Evolutionary conservation across 2,113 vertebrate species (phyloP).

Genomic region (Notothenia rossii): DNA sequence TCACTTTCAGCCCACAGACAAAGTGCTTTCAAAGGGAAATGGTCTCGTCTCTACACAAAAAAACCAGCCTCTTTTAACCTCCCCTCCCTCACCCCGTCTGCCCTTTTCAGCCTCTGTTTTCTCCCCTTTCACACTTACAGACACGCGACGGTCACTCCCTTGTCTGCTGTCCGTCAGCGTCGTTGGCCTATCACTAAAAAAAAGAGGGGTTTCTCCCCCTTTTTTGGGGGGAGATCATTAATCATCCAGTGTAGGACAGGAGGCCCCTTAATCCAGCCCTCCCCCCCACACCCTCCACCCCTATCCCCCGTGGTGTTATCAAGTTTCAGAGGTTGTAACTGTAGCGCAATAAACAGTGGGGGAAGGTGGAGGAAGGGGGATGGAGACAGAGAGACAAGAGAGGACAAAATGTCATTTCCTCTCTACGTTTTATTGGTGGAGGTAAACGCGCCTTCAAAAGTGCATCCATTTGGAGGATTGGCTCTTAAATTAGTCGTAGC

Average conservation of each 20-base stretch:
- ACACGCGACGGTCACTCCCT: slow-evolving; percentile 65
- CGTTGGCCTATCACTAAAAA: slow-evolving; percentile 74
- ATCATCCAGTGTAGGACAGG: slow-evolving; percentile 89
- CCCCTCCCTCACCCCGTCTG: slow-evolving; percentile 57
- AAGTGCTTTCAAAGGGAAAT: slow-evolving; percentile 60
- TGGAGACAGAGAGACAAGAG: slow-evolving; percentile 52
- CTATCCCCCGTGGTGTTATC: slow-evolving; percentile 86
- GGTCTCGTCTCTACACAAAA: slow-evolving; percentile 57
- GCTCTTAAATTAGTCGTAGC: no score
- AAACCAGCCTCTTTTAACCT: slow-evolving; percentile 66
- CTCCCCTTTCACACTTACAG: slow-evolving; percentile 60
- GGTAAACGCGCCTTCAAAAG: slow-evolving; percentile 12
- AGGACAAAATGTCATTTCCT: slow-evolving; percentile 60
- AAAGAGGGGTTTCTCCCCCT: slow-evolving; percentile 65
- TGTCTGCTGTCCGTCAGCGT: slow-evolving; percentile 79
- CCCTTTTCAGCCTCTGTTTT: slow-evolving; percentile 58
- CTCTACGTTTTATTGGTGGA: slow-evolving; percentile 43
- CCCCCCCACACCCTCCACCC: slow-evolving; percentile 65
- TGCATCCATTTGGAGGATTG: not conserved
- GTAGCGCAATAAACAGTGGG: slow-evolving; percentile 83
- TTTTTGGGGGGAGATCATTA: slow-evolving; percentile 86
- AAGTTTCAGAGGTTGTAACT: slow-evolving; percentile 86
- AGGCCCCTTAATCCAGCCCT: slow-evolving; percentile 87
- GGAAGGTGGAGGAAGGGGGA: slow-evolving; percentile 58
- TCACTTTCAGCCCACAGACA: slow-evolving; percentile 44